phyloP scores from a whole-genome alignment of 92 coral and sea anemone species.

The Desmophyllum pertusum region DNA sequence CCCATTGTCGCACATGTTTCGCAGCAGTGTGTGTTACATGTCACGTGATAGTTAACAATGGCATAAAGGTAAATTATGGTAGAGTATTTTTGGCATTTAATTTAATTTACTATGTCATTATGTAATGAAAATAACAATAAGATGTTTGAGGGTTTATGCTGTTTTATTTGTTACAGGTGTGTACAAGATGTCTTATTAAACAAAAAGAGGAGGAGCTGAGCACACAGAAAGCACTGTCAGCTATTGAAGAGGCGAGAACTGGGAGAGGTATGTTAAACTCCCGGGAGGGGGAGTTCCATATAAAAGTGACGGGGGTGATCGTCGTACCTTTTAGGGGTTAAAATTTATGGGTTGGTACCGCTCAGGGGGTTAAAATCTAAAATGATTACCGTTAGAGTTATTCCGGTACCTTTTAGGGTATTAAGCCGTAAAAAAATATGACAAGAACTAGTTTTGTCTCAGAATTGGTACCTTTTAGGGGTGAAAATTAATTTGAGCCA shows the following conservation, averaged over 20 bases:
- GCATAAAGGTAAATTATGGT: slow-evolving; percentile 69
- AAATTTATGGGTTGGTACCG: too few species aligned
- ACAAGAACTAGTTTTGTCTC: too few species aligned
- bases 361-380: too few species aligned
- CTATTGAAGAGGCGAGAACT: slow-evolving; percentile 82
- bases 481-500: too few species aligned
- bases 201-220: slow-evolving; percentile 94
- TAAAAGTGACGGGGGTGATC: too few species aligned
- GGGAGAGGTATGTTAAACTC: slow-evolving; percentile 63
- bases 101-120: neutral
- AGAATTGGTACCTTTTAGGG: too few species aligned
- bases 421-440: too few species aligned
- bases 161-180: slow-evolving; percentile 54
- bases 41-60: slow-evolving; percentile 84
- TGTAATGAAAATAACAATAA: neutral
- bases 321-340: too few species aligned
- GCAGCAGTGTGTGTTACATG: slow-evolving; percentile 96
- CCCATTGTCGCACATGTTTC: slow-evolving; percentile 92
- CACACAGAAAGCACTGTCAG: slow-evolving; percentile 92
- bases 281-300: too few species aligned
- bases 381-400: too few species aligned
- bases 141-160: neutral
- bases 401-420: too few species aligned
- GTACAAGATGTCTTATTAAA: slow-evolving; percentile 96
- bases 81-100: neutral